These are phyloP conservation scores for Apis laboriosa DNA, from an alignment of 1,140 invertebrate genomes.

Conservation along the genomic window DNA sequence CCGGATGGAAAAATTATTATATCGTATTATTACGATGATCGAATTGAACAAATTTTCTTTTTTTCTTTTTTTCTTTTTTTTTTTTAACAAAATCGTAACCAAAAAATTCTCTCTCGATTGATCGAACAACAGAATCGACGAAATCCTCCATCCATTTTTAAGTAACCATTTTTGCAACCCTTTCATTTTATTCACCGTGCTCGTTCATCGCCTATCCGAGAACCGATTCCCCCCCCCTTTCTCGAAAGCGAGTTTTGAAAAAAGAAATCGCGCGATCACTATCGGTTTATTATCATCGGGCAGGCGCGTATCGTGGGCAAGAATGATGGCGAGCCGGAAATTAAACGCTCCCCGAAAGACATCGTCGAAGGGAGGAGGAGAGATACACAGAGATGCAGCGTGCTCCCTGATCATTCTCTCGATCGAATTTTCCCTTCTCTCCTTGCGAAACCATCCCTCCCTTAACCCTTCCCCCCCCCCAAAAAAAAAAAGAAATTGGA, in stretches of 20 bases:
- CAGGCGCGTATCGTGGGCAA: constrained; percentile 45
- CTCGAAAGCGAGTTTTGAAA: too few relatives aligned
- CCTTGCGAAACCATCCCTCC: too few relatives aligned
- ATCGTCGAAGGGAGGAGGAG: background rate
- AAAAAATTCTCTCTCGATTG: too few relatives aligned
- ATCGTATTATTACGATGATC: background rate
- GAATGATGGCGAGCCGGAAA: constrained; percentile 68
- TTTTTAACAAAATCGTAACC: too few relatives aligned
- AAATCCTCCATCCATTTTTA: too few relatives aligned
- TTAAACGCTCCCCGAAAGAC: constrained; percentile 70
- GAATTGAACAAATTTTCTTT: background rate
- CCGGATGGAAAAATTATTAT: constrained; percentile 5
- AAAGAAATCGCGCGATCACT: background rate
- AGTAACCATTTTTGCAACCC: background rate
- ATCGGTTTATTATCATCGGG: constrained; percentile 55
- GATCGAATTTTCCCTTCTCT: constrained; percentile 17
- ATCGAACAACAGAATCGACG: too few relatives aligned
- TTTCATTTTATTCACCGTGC: too few relatives aligned
- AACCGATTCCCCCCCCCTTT: too few relatives aligned
- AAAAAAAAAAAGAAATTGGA: too few relatives aligned
- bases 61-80: too few relatives aligned
- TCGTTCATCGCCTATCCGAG: too few relatives aligned
- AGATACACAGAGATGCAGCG: constrained; percentile 22
- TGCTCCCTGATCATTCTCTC: background rate
- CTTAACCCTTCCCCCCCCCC: too few relatives aligned